Conservation (phyloP, 2,113 vertebrate genomes). For the Genyomyrus donnyi region DNA sequence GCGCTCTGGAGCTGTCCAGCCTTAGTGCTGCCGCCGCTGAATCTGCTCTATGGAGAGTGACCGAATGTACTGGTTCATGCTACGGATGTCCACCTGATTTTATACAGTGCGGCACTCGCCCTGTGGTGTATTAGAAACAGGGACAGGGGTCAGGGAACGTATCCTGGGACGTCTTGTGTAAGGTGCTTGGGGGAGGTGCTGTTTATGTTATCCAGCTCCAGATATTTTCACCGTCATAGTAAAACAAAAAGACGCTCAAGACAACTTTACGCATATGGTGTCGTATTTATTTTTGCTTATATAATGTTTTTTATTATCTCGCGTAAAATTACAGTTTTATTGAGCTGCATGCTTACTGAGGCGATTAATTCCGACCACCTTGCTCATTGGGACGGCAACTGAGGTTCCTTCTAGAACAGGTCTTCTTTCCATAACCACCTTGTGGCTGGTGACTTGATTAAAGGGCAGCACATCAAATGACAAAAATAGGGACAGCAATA, state of each 20-base stretch:
- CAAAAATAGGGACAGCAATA: neutral
- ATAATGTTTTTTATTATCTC: neutral
- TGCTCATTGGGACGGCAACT: neutral
- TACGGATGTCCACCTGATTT: neutral
- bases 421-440: neutral
- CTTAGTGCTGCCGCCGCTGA: neutral
- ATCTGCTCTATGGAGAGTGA: neutral
- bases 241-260: neutral
- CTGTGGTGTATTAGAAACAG: neutral
- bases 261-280: neutral
- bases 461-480: neutral
- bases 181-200: neutral
- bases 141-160: neutral
- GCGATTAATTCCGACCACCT: neutral
- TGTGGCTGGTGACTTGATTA: neutral
- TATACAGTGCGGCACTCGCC: neutral
- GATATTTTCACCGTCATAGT: neutral
- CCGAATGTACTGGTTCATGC: neutral
- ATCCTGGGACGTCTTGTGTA: neutral
- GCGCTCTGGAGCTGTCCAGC: neutral
- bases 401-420: neutral
- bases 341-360: neutral
- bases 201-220: neutral
- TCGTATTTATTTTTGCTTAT: neutral
- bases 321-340: neutral